These are phyloP conservation scores for Rhadina sibilatrix DNA, from an alignment of 2,113 vertebrate genomes.

Conservation along the genomic window DNA sequence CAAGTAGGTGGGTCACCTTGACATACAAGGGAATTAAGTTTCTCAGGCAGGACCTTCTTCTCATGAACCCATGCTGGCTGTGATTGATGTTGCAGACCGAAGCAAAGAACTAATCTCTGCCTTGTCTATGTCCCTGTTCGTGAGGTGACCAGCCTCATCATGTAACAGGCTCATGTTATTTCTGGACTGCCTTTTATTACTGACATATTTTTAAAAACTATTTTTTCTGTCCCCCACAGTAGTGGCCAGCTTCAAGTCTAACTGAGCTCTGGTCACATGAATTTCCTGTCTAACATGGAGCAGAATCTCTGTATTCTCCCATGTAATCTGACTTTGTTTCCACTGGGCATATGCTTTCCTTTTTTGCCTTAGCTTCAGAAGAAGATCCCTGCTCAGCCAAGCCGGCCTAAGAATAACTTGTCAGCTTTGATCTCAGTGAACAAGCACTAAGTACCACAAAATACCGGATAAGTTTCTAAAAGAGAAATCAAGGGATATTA, in stretches of 20 bases:
- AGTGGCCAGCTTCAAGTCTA: background rate
- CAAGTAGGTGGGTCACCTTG: background rate
- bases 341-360: background rate
- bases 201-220: background rate
- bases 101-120: background rate
- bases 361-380: background rate
- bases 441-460: background rate
- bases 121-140: too few species aligned
- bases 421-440: background rate
- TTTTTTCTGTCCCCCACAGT: background rate
- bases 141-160: background rate
- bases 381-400: background rate
- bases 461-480: background rate
- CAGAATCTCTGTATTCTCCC: background rate
- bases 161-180: background rate
- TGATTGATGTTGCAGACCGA: accelerated
- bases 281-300: background rate
- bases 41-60: background rate
- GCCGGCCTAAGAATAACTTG: background rate
- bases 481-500: background rate
- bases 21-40: background rate
- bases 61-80: background rate
- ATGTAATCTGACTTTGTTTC: background rate
- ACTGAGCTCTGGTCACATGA: background rate
- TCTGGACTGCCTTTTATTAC: background rate